Evolutionary conservation across 2,113 vertebrate genomes (phyloP).

Genomic region (Elaphurus davidianus): DNA sequence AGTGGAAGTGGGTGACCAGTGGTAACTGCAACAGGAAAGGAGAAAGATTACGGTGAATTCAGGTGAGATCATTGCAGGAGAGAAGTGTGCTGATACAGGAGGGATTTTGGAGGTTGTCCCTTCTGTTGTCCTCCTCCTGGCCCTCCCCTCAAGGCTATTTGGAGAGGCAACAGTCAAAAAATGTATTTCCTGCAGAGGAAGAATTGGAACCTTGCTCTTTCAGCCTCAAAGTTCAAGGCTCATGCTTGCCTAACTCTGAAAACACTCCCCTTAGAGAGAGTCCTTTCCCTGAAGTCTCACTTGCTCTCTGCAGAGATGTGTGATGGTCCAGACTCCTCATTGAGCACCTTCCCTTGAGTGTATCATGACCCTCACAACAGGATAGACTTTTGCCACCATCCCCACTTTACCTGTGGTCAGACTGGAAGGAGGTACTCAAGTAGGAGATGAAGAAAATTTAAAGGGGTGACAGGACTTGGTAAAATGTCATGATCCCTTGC

Average conservation of each 20-base stretch:
- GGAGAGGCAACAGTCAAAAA: not conserved
- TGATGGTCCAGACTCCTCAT: not conserved
- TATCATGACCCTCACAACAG: not conserved
- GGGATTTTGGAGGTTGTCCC: not conserved
- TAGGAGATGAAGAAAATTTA: not conserved
- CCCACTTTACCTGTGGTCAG: not conserved
- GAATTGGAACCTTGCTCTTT: not conserved
- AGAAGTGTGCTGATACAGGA: rapidly evolving
- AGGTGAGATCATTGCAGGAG: not conserved
- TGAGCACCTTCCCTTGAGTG: not conserved
- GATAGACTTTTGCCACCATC: not conserved
- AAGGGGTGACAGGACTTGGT: not conserved
- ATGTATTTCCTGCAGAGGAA: not conserved
- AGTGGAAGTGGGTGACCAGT: not conserved
- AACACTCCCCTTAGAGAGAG: not conserved
- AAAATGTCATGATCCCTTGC: slow-evolving; percentile 46
- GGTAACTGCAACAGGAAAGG: not conserved
- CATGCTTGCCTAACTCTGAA: not conserved
- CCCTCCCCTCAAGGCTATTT: not conserved
- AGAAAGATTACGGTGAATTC: not conserved
- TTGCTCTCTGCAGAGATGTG: not conserved
- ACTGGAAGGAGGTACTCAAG: not conserved
- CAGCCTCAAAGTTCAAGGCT: not conserved
- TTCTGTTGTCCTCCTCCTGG: too few relatives aligned
- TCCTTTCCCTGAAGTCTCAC: not conserved